A percentile compares a stretch with the other conserved stretches of the same genome.
These are phyloP conservation scores for Lottia gigantea DNA, from an alignment of 2,888 invertebrate species.

Conservation along the genomic window DNA sequence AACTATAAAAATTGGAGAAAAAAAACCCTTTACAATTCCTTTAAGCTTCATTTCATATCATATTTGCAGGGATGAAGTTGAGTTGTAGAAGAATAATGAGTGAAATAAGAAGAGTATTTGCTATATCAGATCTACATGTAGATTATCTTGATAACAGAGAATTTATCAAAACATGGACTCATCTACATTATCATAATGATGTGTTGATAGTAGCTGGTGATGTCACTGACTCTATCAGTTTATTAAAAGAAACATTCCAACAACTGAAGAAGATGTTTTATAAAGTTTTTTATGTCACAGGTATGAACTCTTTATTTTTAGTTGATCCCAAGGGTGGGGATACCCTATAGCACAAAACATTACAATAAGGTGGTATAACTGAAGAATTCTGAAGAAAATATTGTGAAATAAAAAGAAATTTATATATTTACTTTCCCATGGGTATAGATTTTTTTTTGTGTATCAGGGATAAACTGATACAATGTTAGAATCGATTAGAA, in stretches of 20 bases:
- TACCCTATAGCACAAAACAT: too few species aligned
- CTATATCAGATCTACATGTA: constrained; percentile 35
- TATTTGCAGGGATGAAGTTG: not conserved
- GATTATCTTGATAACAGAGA: constrained; percentile 37
- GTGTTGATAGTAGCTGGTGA: constrained; percentile 41
- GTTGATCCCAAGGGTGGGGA: too few species aligned
- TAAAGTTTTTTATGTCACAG: constrained; percentile 40
- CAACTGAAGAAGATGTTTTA: constrained; percentile 27
- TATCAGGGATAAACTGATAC: too few species aligned
- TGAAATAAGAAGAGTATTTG: constrained; percentile 21
- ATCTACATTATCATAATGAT: constrained; percentile 29
- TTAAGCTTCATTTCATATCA: too few species aligned
- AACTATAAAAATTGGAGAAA: too few species aligned
- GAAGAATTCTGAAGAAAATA: too few species aligned
- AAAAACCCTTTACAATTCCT: too few species aligned
- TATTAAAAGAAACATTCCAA: constrained; percentile 32
- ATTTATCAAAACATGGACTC: constrained; percentile 29
- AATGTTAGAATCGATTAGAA: too few species aligned
- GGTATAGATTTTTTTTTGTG: too few species aligned
- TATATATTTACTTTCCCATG: too few species aligned
- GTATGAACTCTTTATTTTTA: constrained; percentile 11
- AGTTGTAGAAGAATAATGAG: not conserved
- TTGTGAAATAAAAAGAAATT: too few species aligned
- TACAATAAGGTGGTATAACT: too few species aligned
- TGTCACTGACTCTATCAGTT: constrained; percentile 35